Base-by-base conservation (phyloP, 2,797 vertebrate genomes). In the Acropternis orthonyx region DNA sequence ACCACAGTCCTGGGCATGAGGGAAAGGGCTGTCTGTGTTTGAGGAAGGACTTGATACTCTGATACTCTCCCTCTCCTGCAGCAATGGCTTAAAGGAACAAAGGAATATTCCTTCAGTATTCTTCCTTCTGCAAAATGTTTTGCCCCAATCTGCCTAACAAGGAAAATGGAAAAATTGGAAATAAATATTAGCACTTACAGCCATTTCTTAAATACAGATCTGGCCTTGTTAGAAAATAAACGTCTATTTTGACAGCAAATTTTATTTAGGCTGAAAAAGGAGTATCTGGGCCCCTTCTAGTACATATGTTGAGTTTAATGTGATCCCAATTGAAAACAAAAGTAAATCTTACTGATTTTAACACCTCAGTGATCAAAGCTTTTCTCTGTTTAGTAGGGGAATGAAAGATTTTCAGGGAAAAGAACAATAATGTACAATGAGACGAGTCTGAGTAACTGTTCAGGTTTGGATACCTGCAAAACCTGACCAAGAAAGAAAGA, bases 301-400 rank as follows among this genome's bases (percentile, higher is more conserved):
- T 62, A 27, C 9, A 5, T 17, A 10, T 34, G 34, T 41, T 80
- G 68, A 71, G 22, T 46, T 79, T n/a, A 72, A 77, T 36, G 44
- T 26, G 56, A 88, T 72, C 37, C 54, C 89, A 72, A 20, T 2
- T 24, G 79, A 84, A 93, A 93, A 78, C 62, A 92, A 68, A 43
- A 80, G 76, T 5, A 4, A 75, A 62, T 72, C 73, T 90, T 69
- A 43, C 73, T 84, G 93, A 86, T 91, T 89, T 89, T 58, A 95
- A 74, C 72, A 74, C 39, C 73, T 65, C 82, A 49, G 43, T 84
- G 88, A 92, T 95, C 88, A 91, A 95, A 95, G 82, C 85, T 88
- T 72, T 85, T 43, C 93, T 77, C 82, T 65, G 2, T 80, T 92
- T 20, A 88, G 55, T 1, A 73, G 56, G 2, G 0, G 49, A 41